Conservation (phyloP, 53 echinoderm and acorn worm species). For the Arbacia lixula region DNA sequence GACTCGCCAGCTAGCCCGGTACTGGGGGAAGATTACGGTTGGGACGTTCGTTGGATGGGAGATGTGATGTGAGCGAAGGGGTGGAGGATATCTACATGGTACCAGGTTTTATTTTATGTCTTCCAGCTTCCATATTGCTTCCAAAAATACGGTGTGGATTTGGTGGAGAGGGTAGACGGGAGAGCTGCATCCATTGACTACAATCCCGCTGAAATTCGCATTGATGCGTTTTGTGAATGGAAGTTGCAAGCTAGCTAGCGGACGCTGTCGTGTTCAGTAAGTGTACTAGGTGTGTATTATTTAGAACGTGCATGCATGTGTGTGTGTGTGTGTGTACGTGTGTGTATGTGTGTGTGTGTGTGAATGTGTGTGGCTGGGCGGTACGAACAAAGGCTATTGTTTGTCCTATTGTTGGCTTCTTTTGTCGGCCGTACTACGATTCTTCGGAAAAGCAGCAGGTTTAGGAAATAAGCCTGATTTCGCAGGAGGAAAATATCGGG, state of each 20-base stretch:
- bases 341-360: conserved; percentile 6
- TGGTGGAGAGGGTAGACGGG: neutral
- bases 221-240: conserved; percentile 50
- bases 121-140: conserved; percentile 19
- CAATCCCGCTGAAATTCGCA: neutral
- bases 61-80: conserved; percentile 9
- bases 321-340: conserved; percentile 1
- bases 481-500: neutral
- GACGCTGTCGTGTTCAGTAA: no score
- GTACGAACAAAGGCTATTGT: conserved; percentile 38
- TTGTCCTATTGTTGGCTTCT: conserved; percentile 11
- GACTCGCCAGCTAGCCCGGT: neutral
- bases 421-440: neutral
- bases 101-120: conserved; percentile 1
- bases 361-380: no score
- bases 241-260: neutral
- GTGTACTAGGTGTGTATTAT: no score
- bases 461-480: no score
- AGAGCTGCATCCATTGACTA: neutral
- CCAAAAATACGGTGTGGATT: conserved; percentile 1
- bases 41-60: neutral
- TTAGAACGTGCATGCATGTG: neutral
- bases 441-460: no score
- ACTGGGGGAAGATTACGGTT: no score
- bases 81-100: neutral